phyloP scores from a whole-genome alignment of 2,888 invertebrate species.

The Tenthredo mesomela region DNA sequence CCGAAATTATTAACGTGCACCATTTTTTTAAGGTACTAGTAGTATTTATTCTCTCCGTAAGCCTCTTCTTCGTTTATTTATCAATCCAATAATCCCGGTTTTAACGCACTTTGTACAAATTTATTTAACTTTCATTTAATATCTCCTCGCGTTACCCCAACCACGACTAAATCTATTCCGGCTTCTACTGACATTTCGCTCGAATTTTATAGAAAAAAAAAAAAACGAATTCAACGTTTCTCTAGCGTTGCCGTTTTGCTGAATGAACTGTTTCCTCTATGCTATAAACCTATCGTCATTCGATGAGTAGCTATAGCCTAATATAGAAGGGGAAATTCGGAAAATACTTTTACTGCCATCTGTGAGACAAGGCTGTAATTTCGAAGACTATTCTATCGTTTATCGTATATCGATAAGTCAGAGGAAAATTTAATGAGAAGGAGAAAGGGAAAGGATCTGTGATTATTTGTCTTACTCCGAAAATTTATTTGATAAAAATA shows the following conservation, averaged over 20 bases:
- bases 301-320: not conserved
- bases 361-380: not conserved
- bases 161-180: conserved; percentile 10
- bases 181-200: conserved; percentile 48
- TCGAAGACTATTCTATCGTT: not conserved
- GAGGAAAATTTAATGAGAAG: not conserved
- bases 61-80: not conserved
- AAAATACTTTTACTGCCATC: not conserved
- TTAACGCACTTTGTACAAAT: not conserved
- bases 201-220: not conserved
- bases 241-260: conserved; percentile 23
- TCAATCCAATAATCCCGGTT: not conserved
- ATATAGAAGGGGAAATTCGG: conserved; percentile 17
- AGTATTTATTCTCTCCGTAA: not conserved
- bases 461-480: not conserved
- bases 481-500: not conserved
- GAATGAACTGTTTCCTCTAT: conserved; percentile 40
- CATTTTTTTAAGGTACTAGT: conserved; percentile 34
- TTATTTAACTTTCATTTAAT: conserved; percentile 8
- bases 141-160: conserved; percentile 5
- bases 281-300: not conserved
- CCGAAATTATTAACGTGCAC: conserved; percentile 49
- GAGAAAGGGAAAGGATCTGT: not conserved
- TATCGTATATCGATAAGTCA: not conserved
- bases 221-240: not conserved